Base-by-base conservation (phyloP, 2,797 vertebrate species). In the Tenualosa ilisha region DNA sequence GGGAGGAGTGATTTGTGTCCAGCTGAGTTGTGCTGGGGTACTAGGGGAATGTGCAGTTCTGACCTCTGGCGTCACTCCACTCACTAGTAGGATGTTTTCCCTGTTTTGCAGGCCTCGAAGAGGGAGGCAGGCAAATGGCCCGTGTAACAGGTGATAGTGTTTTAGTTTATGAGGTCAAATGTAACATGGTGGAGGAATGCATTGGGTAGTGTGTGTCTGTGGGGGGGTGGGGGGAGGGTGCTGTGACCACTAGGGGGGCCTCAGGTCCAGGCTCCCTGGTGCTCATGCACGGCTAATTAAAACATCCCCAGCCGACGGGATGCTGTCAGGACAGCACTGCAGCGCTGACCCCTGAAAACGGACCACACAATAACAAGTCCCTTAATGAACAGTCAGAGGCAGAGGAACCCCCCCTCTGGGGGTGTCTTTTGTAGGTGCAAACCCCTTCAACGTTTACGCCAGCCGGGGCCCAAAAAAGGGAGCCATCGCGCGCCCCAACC, bases 231-330 rank as follows among this genome's bases (percentile, higher is more conserved):
- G 24, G 11, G 63, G n/a, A n/a, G 24, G 63, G 2, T 31, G 31
- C 26, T 0, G 22, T 24, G 31, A 37, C 59, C 59, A n/a, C 59
- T 24, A 75, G 37, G 40, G 72, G 72, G 40, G 72, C 20, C 40
- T 79, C 15, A 17, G 68, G 72, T 22, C 40, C 15, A 20, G 72
- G 37, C 72, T 79, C 40, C 40, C 72, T 15, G 37, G 37, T 79
- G 72, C 37, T 79, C 43, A 40, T 43, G 40, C 72, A 43, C 72
- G 61, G 89, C 87, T 92, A 93, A 94, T 94, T 94, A 93, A 93
- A 94, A 93, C 82, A 88, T 82, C 91, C 92, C 86, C 51, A 92
- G 89, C 87, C 86, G 85, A 90, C 84, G 89, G 90, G 88, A 89
- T 89, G 85, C 88, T 90, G 90, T 81, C 72, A 89, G 89, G 86